Evolutionary conservation across 2,888 invertebrate species (phyloP), one percentile per base, ranked within the genome.

Genomic region (Oegoconia quadripuncta): DNA sequence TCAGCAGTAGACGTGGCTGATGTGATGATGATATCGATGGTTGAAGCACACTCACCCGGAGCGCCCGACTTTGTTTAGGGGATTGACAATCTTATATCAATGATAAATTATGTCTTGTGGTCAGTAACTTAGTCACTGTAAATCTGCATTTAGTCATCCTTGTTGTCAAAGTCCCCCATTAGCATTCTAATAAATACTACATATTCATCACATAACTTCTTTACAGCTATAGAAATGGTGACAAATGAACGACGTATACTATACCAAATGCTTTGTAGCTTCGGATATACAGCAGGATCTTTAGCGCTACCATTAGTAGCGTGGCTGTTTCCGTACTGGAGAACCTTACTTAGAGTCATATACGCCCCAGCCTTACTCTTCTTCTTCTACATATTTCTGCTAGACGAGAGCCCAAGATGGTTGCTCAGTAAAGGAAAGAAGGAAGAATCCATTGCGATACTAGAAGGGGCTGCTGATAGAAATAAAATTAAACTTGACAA

Each of bases 321-420:
- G 0, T 82, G 72, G 72, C 39, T 64, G 41, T 77, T 90, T 1
- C 89, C 90, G 25, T 89, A 93, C 56, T 96, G 95, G 95, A 89
- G 93, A 57, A 77, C 83, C 44, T 80, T 91, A 15, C 79, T 94
- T 9, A 79, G 91, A 46, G 88, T 91, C 1, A 75, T 93, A 8
- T 95, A 95, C 55, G 74, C 89, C 0, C 95, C 95, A 0, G 90
- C 92, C 0, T 63, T 94, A 6, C 64, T 93, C 0, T 90, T 93
- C 45, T 62, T 94, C 31, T 67, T 89, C 3, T 93, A 93, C 56
- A 87, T 90, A 29, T 92, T 91, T 86, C 55, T 91, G 0, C 73
- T 93, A 26, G 93, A 93, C 3, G 94, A 94, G 72, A 93, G 93
- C 35, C 89, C 93, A n/a, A 87, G 95, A 59, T 95, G 95, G 95